Base-by-base conservation (phyloP, 2,113 vertebrate genomes). In the Talpa occidentalis region DNA sequence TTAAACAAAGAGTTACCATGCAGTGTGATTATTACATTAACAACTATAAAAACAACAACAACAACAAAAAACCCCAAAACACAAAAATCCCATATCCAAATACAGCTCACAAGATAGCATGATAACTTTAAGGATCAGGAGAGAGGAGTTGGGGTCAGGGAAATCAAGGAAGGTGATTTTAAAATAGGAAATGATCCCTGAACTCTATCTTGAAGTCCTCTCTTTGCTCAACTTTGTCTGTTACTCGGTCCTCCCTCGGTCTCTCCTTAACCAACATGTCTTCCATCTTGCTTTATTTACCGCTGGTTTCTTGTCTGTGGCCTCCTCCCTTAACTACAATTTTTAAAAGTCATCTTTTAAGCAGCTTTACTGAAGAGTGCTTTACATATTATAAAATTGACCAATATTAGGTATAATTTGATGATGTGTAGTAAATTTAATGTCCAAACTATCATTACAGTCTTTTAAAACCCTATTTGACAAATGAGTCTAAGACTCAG, bases 371-470 rank as follows among this genome's bases (percentile, higher is more conserved):
- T 49, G 42, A 91, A 32, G 64, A 83, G 76, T 78, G 7, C 32
- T 35, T 96, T 78, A 56, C 28, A 26, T 76, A n/a, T 66, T 76
- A 12, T 30, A 60, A 70, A 69, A 54, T 10, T 62, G 12, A 73
- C 47, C 69, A 30, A 22, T 80, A 49, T 56, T 49, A 78, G 44
- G 8, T 59, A 32, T 42, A 86, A 52, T 74, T 91, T 56, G 81
- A 0, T 88, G 10, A 82, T 78, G 59, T 52, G 76, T 83, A 83
- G 44, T 87, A 49, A 32, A 78, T 79, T 82, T 82, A 60, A 32
- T 60, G 52, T 19, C 16, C 52, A 54, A 3, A 54, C 52, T 16
- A 52, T 52, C 5, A 19, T 54, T 19, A 54, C 2, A 6, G 19
- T 16, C 15, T 19, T 54, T 54, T 54, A 19, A 54, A 69, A 54